phyloP scores from a whole-genome alignment of 92 coral and sea anemone genomes.

The Meandrina meandrites region DNA sequence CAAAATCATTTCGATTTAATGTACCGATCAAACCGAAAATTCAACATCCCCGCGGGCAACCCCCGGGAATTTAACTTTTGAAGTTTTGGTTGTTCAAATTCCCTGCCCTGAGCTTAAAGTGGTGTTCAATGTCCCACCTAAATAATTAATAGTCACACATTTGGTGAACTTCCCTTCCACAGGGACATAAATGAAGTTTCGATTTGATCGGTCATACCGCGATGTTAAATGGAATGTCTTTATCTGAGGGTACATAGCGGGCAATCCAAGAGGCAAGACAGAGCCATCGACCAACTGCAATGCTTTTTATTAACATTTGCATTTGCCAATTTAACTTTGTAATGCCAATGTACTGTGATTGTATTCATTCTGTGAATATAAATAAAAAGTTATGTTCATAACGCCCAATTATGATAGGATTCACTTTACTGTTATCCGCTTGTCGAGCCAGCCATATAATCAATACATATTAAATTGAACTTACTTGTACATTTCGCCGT shows the following conservation, averaged over 20 bases:
- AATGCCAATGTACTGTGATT: not conserved
- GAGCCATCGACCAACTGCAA: no score
- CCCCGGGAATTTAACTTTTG: no score
- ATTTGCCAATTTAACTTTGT: not conserved
- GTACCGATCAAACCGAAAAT: no score
- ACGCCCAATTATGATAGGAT: not conserved
- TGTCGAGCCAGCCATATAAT: not conserved
- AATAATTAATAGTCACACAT: no score
- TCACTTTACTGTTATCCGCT: not conserved
- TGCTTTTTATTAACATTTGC: no score
- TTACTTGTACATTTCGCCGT: constrained; percentile 71
- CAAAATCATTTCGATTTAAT: not conserved
- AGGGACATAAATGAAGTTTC: no score
- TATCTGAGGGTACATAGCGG: not conserved
- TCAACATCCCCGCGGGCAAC: no score
- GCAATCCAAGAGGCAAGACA: not conserved
- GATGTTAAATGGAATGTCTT: not conserved
- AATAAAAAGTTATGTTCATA: not conserved
- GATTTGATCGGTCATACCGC: no score
- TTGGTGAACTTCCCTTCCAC: no score
- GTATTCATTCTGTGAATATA: not conserved
- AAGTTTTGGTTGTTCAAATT: no score
- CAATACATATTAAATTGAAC: not conserved
- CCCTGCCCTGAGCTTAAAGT: no score
- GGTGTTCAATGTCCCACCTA: no score